Evolutionary conservation across 2,113 vertebrate species (phyloP), one percentile per base, ranked within the genome.

Genomic region (Lonchura striata): DNA sequence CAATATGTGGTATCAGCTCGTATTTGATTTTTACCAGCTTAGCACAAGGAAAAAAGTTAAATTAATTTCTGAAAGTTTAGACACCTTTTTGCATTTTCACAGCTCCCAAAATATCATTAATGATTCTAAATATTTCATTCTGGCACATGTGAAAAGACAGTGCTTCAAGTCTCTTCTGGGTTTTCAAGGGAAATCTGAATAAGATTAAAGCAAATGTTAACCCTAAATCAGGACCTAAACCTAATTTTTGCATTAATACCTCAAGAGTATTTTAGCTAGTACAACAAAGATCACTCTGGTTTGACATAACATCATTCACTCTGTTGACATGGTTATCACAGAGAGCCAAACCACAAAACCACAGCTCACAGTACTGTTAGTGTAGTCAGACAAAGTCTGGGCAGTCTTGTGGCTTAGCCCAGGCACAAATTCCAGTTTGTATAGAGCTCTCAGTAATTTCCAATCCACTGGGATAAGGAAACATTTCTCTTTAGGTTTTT

Each of bases 111-210:
- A 74, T 68, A 54, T 15, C 54, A 78, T 75, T 68, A 75, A 64
- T 8, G 31, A 24, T 56, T 90, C 70, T 60, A 86, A 71, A 33
- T 74, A 82, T 90, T 95, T 91, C 24, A 65, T 60, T 64, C 28
- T 60, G 60, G 74, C 21, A 87, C 28, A 80, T 25, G 11, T 88
- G 66, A 94, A 81, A 61, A 81, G 46, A 78, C 60, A 85, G 90
- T 69, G n/a, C 33, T 87, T 87, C 53, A 79, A 91, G 61, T 57
- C 15, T 79, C 37, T 95, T 16, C 15, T 59, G 71, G 54, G 53
- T 68, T 95, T 94, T 76, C 64, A 74, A 85, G 56, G 53, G 85
- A 94, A 94, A 94, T 39, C 37, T 87, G 22, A 78, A 74, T 90
- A 79, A 85, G 35, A 91, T 88, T 90, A 90, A 88, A 89, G 66